These are phyloP conservation scores for Lasioglossum marginatum DNA, from an alignment of 2,888 invertebrate species.

Conservation along the genomic window DNA sequence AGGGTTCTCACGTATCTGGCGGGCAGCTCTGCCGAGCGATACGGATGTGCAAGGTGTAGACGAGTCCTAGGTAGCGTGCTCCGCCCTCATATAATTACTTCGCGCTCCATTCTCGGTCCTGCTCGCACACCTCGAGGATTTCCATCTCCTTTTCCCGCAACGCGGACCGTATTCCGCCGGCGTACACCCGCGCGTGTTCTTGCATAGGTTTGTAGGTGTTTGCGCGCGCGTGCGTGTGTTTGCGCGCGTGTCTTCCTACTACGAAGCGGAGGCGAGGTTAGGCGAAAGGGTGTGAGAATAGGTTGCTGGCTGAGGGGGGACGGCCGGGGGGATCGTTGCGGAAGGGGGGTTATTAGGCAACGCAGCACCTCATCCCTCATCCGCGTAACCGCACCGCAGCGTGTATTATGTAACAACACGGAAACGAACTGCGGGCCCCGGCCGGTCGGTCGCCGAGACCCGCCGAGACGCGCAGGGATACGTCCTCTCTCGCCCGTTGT, in stretches of 20 bases:
- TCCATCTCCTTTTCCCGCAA: conserved; percentile 24
- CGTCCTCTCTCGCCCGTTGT: conserved; percentile 52
- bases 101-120: conserved; percentile 59
- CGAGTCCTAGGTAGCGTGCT: conserved; percentile 77
- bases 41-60: conserved; percentile 67
- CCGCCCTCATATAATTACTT: conserved; percentile 82
- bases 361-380: conserved; percentile 84
- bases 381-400: conserved; percentile 83
- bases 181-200: conserved; percentile 45
- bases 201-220: conserved; percentile 8
- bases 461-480: conserved; percentile 31
- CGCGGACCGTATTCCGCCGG: conserved; percentile 50
- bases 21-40: conserved; percentile 52
- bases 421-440: conserved; percentile 81
- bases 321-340: conserved; percentile 70
- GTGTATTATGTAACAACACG: conserved; percentile 84
- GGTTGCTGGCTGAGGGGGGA: conserved; percentile 59
- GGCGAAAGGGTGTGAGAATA: conserved; percentile 61
- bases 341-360: conserved; percentile 83
- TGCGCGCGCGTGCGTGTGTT: conserved; percentile 24
- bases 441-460: conserved; percentile 60
- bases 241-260: conserved; percentile 19
- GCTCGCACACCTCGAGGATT: not conserved
- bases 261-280: conserved; percentile 4
- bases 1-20: conserved; percentile 59